A percentile compares a stretch with the other conserved stretches of the same genome.
Conservation (phyloP, 2,888 invertebrate genomes). For the Thereva unica region DNA sequence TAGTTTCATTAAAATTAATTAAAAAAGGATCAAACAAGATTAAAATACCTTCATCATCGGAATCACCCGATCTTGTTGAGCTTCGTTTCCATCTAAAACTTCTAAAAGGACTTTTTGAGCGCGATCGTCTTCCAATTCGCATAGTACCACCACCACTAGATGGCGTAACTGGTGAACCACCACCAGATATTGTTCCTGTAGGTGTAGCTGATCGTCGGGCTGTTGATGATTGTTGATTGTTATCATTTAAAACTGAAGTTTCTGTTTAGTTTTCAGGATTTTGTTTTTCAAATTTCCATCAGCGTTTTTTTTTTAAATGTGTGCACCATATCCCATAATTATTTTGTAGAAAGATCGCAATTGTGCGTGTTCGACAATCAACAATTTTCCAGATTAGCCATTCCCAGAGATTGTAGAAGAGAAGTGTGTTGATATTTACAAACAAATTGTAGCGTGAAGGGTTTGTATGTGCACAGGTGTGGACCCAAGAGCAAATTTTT, state of each 20-base stretch:
- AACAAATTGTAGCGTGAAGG: neutral
- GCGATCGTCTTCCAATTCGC: constrained; percentile 62
- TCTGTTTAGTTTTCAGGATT: constrained; percentile 7
- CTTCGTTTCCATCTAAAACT: constrained; percentile 91
- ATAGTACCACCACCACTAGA: constrained; percentile 55
- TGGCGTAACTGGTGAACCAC: constrained; percentile 40
- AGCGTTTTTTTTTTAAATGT: neutral
- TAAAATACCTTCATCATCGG: constrained; percentile 70
- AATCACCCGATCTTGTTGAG: constrained; percentile 67
- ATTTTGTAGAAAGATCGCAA: constrained; percentile 4
- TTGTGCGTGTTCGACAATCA: constrained; percentile 31
- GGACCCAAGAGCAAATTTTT: constrained; percentile 24
- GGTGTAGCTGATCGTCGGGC: constrained; percentile 35
- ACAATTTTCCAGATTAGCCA: constrained; percentile 23
- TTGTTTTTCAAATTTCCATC: constrained; percentile 17
- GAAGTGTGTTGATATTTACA: neutral
- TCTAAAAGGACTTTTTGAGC: constrained; percentile 92
- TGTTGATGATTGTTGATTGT: constrained; percentile 21
- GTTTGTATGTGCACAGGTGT: constrained; percentile 3
- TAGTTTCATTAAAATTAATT: constrained; percentile 10
- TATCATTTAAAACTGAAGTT: constrained; percentile 28
- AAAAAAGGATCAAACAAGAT: constrained; percentile 19
- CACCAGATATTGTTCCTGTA: constrained; percentile 33
- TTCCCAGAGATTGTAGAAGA: constrained; percentile 21
- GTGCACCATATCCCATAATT: neutral